Evolutionary conservation across 2,888 invertebrate species (phyloP).

Genomic region (Chymomyza fuscimana): DNA sequence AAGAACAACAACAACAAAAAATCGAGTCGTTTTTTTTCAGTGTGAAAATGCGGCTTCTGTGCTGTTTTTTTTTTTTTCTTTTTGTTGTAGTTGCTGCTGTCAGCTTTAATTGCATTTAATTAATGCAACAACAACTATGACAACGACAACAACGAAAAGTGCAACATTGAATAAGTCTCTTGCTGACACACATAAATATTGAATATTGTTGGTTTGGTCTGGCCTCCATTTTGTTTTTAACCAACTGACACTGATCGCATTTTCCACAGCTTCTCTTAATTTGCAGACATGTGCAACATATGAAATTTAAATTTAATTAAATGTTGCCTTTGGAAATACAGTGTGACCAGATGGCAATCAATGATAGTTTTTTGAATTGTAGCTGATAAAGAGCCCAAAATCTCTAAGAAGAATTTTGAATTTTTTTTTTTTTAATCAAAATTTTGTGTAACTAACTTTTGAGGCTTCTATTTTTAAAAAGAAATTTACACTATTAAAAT

Average conservation of each 20-base stretch:
- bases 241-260: neutral
- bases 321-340: neutral
- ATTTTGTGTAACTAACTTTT: no score
- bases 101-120: slow-evolving; percentile 25
- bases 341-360: neutral
- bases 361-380: no score
- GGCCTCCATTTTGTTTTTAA: neutral
- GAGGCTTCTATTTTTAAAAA: no score
- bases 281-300: neutral
- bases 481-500: no score
- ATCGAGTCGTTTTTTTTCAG: slow-evolving; percentile 8
- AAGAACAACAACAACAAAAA: neutral
- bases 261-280: neutral
- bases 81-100: slow-evolving; percentile 1
- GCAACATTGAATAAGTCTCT: neutral
- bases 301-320: neutral
- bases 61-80: slow-evolving; percentile 4
- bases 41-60: neutral
- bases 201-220: neutral
- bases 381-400: no score
- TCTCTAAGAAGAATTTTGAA: neutral
- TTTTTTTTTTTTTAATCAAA: neutral
- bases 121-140: slow-evolving; percentile 8
- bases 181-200: neutral
- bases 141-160: slow-evolving; percentile 1